Percentiles rank a stretch among this genome's conserved stretches.
phyloP scores from a whole-genome alignment of 2,113 vertebrate genomes.

The Perognathus longimembris region DNA sequence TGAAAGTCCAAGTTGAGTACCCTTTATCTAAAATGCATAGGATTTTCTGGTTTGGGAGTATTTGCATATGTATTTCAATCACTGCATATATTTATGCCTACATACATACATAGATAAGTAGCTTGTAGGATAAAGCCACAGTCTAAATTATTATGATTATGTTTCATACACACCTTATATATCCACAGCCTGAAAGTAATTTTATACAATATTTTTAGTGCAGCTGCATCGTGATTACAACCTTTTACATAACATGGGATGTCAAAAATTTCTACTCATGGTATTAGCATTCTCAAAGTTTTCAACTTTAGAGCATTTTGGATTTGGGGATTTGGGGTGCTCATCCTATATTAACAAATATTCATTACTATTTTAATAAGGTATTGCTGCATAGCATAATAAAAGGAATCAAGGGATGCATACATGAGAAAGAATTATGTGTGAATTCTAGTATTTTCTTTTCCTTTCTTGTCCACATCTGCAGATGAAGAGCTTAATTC shows the following conservation, averaged over 20 bases:
- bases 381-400: neutral
- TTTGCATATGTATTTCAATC: neutral
- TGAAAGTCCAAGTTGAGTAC: neutral
- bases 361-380: neutral
- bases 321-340: neutral
- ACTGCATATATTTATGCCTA: too few relatives aligned
- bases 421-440: neutral
- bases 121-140: neutral
- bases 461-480: conserved; percentile 70
- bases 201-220: neutral
- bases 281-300: neutral
- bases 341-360: neutral
- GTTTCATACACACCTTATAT: neutral
- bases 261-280: neutral
- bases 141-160: neutral
- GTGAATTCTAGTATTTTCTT: conserved; percentile 28
- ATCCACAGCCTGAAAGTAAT: neutral
- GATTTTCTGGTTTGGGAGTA: neutral
- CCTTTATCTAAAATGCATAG: neutral
- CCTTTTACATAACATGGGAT: neutral
- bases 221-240: neutral
- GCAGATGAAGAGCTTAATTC: conserved; percentile 44
- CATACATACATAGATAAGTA: neutral
- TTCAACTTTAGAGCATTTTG: neutral
- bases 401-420: neutral